Conservation (phyloP, 1,140 invertebrate species). For the Drosophila tropicalis region DNA sequence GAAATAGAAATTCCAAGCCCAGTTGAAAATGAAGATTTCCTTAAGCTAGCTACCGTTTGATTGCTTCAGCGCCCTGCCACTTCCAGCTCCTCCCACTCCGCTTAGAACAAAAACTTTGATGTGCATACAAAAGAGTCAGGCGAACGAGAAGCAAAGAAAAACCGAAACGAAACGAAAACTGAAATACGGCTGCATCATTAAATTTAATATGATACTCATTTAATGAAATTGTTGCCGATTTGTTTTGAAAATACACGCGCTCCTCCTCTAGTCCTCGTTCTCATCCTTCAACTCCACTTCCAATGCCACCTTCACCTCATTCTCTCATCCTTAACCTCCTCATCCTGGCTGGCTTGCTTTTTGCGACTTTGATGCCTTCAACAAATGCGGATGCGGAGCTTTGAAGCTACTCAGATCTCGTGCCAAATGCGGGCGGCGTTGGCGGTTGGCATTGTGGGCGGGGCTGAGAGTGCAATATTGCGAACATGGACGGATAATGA, state of each 20-base stretch:
- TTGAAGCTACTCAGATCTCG: constrained; percentile 27
- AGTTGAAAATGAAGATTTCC: constrained; percentile 62
- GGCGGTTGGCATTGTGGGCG: constrained; percentile 36
- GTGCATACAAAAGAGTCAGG: constrained; percentile 25
- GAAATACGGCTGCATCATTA: constrained; percentile 84
- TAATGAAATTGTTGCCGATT: constrained; percentile 84
- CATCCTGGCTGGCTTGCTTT: not conserved
- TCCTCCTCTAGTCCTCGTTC: constrained; percentile 32
- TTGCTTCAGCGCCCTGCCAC: constrained; percentile 5
- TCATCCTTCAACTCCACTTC: too few species aligned
- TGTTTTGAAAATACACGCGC: constrained; percentile 83
- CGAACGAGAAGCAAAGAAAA: constrained; percentile 43
- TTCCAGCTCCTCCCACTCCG: constrained; percentile 7
- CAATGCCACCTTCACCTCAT: not conserved
- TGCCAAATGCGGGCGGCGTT: constrained; percentile 57
- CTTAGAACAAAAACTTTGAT: constrained; percentile 63
- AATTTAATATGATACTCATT: constrained; percentile 84
- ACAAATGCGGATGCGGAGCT: constrained; percentile 41
- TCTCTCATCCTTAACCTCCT: constrained; percentile 20
- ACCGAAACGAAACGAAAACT: constrained; percentile 81
- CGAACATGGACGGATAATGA: constrained; percentile 76
- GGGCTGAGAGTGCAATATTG: constrained; percentile 78
- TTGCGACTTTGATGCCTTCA: constrained; percentile 60
- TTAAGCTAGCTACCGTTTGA: constrained; percentile 62
- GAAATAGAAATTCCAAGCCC: constrained; percentile 62